A percentile compares a stretch with the other conserved stretches of the same genome.
Conservation (phyloP, 2,888 invertebrate genomes). For the Mimumesa dahlbomi region DNA sequence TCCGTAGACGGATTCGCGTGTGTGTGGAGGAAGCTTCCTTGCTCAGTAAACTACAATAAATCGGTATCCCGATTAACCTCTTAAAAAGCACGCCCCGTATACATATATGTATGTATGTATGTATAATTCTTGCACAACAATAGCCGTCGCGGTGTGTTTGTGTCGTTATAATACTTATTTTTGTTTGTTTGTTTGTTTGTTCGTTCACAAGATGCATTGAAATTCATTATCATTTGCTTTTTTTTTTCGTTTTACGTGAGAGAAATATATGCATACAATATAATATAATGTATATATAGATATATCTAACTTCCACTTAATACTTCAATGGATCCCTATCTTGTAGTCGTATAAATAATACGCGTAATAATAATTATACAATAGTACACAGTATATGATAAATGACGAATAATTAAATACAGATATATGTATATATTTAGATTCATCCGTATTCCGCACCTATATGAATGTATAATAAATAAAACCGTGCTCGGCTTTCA, state of each 20-base stretch:
- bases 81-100: conserved; percentile 52
- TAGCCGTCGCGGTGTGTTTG: conserved; percentile 38
- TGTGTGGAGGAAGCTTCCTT: conserved; percentile 39
- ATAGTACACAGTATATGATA: conserved; percentile 48
- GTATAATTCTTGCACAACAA: conserved; percentile 29
- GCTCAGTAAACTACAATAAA: conserved; percentile 32
- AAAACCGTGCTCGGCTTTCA: conserved; percentile 28
- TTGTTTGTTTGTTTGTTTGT: too few species aligned
- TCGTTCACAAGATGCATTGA: conserved; percentile 32
- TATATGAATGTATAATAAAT: conserved; percentile 27
- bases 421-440: conserved; percentile 45
- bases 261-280: conserved; percentile 36
- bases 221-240: neutral
- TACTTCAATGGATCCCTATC: conserved; percentile 42
- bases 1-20: conserved; percentile 4
- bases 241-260: conserved; percentile 32
- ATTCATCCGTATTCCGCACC: conserved; percentile 8
- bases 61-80: conserved; percentile 59
- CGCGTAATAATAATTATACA: conserved; percentile 51
- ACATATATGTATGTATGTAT: neutral
- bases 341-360: conserved; percentile 51
- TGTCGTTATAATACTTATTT: neutral
- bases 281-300: conserved; percentile 45
- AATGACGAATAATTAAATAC: conserved; percentile 57
- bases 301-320: conserved; percentile 46